Base-by-base conservation (phyloP, 1,140 invertebrate genomes). In the Trachymyrmex septentrionalis region DNA sequence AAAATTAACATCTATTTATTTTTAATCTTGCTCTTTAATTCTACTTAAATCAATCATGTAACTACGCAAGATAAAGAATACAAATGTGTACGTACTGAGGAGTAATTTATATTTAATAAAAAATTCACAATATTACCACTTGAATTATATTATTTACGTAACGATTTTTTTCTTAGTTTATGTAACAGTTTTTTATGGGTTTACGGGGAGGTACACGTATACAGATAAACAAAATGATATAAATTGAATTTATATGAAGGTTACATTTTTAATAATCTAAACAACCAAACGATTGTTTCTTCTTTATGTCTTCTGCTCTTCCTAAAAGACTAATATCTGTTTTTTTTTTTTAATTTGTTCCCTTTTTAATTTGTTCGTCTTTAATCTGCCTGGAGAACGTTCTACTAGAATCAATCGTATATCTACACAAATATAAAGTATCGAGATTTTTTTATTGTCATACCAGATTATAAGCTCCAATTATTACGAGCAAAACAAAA, bases 201-300 rank as follows among this genome's bases (percentile, higher is more conserved):
- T n/a, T n/a, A n/a, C n/a, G n/a, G n/a, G n/a, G n/a, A n/a, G n/a
- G n/a, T n/a, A n/a, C n/a, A n/a, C n/a, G n/a, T n/a, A n/a, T n/a
- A n/a, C 30, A 30, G 38, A 66, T 78, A 78, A 50, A 50, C 19
- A 7, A 21, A 50, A 21, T 24, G 69, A 72, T 72, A 72, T 72
- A 24, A 48, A 72, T 53, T 19, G 19, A 7, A n/a, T 73, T 72
- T 73, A 55, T 73, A 57, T 14, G 16, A 69, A 6, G 34, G 19
- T 34, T 3, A 19, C 30, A 12, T 21, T 34, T 38, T 38, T 38
- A 67, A 67, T 4, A 27, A 38, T 27, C 14, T 14, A 12, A 50
- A n/a, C 9, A 12, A 19, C n/a, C 19, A 24, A 63, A 63, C 3
- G 24, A 38, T 48, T 24, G 0, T 57, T 57, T 4, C 10, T n/a